These are phyloP conservation scores for Notothenia coriiceps DNA, from an alignment of 2,113 vertebrate species.

Conservation along the genomic window DNA sequence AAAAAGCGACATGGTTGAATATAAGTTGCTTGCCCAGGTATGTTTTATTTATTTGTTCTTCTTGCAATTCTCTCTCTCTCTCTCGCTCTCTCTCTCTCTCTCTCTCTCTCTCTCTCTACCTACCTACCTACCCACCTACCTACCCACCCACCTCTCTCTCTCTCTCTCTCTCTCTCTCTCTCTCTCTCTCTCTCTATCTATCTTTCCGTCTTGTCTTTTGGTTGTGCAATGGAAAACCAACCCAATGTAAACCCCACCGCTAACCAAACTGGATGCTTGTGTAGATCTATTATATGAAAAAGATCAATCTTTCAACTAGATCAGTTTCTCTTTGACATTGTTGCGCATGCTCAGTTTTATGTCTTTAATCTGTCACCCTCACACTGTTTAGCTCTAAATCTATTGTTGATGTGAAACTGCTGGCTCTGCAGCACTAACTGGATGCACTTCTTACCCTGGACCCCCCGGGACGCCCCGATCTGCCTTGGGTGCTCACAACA, in stretches of 20 bases:
- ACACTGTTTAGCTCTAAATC: neutral
- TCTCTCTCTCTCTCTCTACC: neutral
- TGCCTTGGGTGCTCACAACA: conserved; percentile 38
- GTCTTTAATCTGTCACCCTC: conserved; percentile 13
- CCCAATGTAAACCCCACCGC: neutral
- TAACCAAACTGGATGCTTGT: conserved; percentile 2
- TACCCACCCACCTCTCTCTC: neutral
- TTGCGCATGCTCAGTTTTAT: conserved; percentile 5
- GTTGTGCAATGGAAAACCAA: neutral
- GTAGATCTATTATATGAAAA: neutral
- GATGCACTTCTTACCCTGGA: conserved; percentile 26
- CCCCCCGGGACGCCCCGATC: conserved; percentile 19
- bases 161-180: neutral
- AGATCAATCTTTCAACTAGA: neutral
- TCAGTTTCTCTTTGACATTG: conserved; percentile 1
- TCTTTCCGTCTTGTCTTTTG: neutral
- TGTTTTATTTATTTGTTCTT: too few relatives aligned
- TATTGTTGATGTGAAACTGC: conserved; percentile 32
- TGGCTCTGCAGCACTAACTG: conserved; percentile 23
- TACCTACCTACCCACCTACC: too few relatives aligned
- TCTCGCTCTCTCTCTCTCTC: neutral
- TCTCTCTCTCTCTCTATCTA: neutral
- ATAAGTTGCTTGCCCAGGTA: neutral
- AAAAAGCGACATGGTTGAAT: conserved; percentile 4
- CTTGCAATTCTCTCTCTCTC: neutral